These are phyloP conservation scores for Pseudomyrmex dendroicus DNA, from an alignment of 1,140 invertebrate species.

Conservation along the genomic window DNA sequence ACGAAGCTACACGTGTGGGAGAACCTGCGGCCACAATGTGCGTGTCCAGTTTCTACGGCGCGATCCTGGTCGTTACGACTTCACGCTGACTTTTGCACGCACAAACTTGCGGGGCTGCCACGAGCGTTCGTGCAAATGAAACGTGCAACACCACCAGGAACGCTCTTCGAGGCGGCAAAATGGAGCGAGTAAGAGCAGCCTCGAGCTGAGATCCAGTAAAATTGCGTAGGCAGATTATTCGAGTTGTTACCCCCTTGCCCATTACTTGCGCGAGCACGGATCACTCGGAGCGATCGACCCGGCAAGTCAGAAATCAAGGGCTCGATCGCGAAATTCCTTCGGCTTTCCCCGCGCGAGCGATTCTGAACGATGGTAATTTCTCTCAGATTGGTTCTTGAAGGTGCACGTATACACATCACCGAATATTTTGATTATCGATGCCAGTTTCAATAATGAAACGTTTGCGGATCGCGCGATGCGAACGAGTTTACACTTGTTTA, in stretches of 20 bases:
- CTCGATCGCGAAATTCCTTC: constrained; percentile 45
- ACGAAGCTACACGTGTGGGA: constrained; percentile 61
- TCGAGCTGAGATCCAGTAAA: constrained; percentile 71
- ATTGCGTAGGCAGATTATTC: constrained; percentile 74
- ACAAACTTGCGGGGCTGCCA: constrained; percentile 67
- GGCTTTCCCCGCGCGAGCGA: constrained; percentile 30
- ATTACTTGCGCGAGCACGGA: constrained; percentile 58
- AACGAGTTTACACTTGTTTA: constrained; percentile 8
- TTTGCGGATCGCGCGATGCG: constrained; percentile 44
- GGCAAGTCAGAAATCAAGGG: constrained; percentile 53
- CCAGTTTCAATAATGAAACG: constrained; percentile 37
- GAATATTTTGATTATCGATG: constrained; percentile 57
- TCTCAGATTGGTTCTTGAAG: constrained; percentile 28
- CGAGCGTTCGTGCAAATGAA: constrained; percentile 76
- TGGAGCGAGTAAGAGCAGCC: constrained; percentile 55
- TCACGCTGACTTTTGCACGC: constrained; percentile 83
- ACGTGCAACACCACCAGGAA: constrained; percentile 58
- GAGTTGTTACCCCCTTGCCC: constrained; percentile 67
- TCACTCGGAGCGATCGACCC: constrained; percentile 58
- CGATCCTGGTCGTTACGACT: constrained; percentile 82
- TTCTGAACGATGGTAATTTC: constrained; percentile 40
- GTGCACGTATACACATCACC: not conserved
- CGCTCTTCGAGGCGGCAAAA: constrained; percentile 9
- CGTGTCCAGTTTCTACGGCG: constrained; percentile 76
- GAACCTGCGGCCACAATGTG: constrained; percentile 78